Evolutionary conservation across 2,113 vertebrate genomes (phyloP).

Genomic region (Labrus mixtus): DNA sequence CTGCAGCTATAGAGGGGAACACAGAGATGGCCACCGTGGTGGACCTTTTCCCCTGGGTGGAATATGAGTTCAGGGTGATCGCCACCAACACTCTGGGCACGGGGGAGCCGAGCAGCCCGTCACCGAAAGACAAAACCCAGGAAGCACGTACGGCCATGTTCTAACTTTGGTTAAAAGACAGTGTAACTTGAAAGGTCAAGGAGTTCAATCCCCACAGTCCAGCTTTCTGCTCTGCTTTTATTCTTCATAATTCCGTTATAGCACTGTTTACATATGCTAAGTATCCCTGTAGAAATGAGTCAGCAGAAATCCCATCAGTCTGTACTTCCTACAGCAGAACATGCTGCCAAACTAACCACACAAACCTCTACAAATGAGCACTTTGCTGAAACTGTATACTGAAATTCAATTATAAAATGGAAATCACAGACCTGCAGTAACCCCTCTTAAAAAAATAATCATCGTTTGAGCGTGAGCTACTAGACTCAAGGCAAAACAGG

Average conservation of each 20-base stretch:
- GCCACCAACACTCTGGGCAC: slow-evolving; percentile 94
- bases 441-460: slow-evolving; percentile 49
- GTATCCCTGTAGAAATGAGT: slow-evolving; percentile 56
- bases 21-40: slow-evolving; percentile 90
- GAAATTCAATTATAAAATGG: slow-evolving; percentile 74
- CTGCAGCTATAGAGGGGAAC: slow-evolving; percentile 93
- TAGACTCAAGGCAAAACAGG: slow-evolving; percentile 34
- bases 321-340: slow-evolving; percentile 50
- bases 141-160: slow-evolving; percentile 86
- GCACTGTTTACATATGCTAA: slow-evolving; percentile 61
- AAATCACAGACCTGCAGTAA: slow-evolving; percentile 68
- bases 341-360: slow-evolving; percentile 64
- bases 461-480: slow-evolving; percentile 36
- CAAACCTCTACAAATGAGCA: slow-evolving; percentile 75
- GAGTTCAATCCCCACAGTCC: slow-evolving; percentile 27
- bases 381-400: slow-evolving; percentile 70
- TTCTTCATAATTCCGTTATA: slow-evolving; percentile 49
- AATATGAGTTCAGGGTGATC: slow-evolving; percentile 96
- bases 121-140: slow-evolving; percentile 87
- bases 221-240: slow-evolving; percentile 61
- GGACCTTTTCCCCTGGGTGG: slow-evolving; percentile 94
- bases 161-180: neutral
- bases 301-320: slow-evolving; percentile 65
- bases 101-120: slow-evolving; percentile 92
- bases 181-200: slow-evolving; percentile 40